Percentiles rank a stretch among this genome's conserved stretches.
Conservation (phyloP, 2,797 vertebrate genomes). For the Todus mexicanus region DNA sequence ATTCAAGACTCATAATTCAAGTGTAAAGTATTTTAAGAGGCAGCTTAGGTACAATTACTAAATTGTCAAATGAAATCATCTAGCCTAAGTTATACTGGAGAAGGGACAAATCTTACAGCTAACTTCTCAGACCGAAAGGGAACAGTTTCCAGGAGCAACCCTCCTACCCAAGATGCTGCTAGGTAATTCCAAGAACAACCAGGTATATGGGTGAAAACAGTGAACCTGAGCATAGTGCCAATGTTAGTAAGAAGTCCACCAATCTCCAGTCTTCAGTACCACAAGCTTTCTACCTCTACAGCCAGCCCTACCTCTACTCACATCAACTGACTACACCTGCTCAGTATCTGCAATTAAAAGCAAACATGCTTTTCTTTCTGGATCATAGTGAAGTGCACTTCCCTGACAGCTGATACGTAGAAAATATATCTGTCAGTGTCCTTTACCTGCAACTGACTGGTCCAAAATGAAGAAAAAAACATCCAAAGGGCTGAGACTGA, state of each 20-base stretch:
- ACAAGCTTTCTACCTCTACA: neutral
- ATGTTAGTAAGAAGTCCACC: neutral
- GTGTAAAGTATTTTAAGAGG: constrained; percentile 19
- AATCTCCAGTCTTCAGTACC: neutral
- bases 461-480: neutral
- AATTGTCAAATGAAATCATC: neutral
- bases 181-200: neutral
- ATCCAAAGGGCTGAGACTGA: neutral
- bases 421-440: neutral
- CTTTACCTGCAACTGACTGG: neutral
- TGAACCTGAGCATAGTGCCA: neutral
- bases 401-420: neutral
- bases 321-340: neutral
- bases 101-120: neutral
- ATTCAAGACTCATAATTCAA: constrained; percentile 1
- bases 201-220: neutral
- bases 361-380: neutral
- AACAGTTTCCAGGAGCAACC: neutral
- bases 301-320: neutral
- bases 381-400: neutral
- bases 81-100: neutral
- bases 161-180: neutral
- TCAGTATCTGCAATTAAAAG: neutral
- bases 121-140: neutral
- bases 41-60: neutral